These are phyloP conservation scores for Psilanteris sp. DNA, from an alignment of 1,140 invertebrate genomes.

Conservation along the genomic window DNA sequence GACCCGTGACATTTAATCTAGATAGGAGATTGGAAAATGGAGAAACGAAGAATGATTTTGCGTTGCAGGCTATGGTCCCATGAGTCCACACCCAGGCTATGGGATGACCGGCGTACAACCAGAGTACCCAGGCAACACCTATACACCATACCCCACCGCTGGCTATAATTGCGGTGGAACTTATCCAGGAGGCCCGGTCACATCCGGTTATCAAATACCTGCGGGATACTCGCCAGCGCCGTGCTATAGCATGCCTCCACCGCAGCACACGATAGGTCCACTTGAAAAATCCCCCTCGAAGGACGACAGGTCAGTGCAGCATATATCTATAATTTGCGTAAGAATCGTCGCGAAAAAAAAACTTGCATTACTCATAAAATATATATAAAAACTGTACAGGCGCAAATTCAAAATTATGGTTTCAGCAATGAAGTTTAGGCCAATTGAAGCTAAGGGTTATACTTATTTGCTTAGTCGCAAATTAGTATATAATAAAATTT, in stretches of 20 bases:
- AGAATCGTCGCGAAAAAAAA: neutral
- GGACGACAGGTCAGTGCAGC: conserved; percentile 86
- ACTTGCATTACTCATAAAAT: conserved; percentile 44
- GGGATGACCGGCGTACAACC: conserved; percentile 87
- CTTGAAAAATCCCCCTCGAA: conserved; percentile 86
- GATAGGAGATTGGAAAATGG: conserved; percentile 63
- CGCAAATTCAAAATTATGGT: no score
- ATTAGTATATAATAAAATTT: no score
- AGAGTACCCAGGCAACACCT: conserved; percentile 88
- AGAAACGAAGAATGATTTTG: conserved; percentile 62
- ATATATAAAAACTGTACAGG: conserved; percentile 7
- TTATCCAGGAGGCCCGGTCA: conserved; percentile 83
- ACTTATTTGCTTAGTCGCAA: no score
- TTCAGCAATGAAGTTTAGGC: no score
- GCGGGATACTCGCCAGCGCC: conserved; percentile 86
- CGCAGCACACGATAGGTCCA: conserved; percentile 84
- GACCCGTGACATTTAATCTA: conserved; percentile 63
- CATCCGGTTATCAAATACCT: conserved; percentile 83
- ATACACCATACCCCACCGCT: conserved; percentile 83
- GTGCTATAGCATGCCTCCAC: conserved; percentile 91
- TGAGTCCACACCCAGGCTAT: conserved; percentile 91
- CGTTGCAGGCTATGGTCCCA: conserved; percentile 86
- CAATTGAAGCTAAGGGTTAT: no score
- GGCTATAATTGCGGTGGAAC: conserved; percentile 83
- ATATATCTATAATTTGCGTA: conserved; percentile 11